Evolutionary conservation across 2,797 vertebrate species (phyloP), one percentile per base, ranked within the genome.

Genomic region (Cygnus olor): DNA sequence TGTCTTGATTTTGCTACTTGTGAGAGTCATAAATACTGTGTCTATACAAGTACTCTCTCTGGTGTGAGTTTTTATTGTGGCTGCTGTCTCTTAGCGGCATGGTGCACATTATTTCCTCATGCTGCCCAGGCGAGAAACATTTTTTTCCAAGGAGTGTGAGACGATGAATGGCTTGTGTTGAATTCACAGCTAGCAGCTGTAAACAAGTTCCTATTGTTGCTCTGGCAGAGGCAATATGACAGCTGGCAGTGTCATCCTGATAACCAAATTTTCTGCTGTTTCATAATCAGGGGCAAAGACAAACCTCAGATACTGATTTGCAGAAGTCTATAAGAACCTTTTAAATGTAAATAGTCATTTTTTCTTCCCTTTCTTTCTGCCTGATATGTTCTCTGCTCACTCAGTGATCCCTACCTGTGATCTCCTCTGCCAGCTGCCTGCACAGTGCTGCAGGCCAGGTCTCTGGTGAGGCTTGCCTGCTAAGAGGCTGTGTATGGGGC

Each of bases 131-230:
- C 45, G 8, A 49, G 54, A 89, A 57, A 5, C n/a, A 30, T 19
- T 73, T 95, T 69, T 94, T 82, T 61, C 74, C 60, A 80, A 64
- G 74, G 82, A 72, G 89, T 56, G 63, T 7, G 16, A 80, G 90
- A 22, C 28, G 1, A 49, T 61, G 60, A 73, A 79, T 25, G 27
- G 38, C 44, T 82, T 32, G 30, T 17, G 16, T 65, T 85, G 87
- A 88, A 68, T 70, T 88, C 73, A 38, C 69, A 82, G 73, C 56
- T 78, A 28, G 14, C n/a, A 91, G 76, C 45, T 3, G 1, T 40
- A 53, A 60, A 51, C 27, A 51, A 56, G 21, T 44, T 65, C 32
- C 36, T 71, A 13, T 44, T 49, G 58, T 36, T 65, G 18, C 8
- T 28, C 58, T 57, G 27, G n/a, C 27, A 51, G 13, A 57, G 51